Conservation (phyloP, 1,140 invertebrate species). For the Drosophila ambigua region DNA sequence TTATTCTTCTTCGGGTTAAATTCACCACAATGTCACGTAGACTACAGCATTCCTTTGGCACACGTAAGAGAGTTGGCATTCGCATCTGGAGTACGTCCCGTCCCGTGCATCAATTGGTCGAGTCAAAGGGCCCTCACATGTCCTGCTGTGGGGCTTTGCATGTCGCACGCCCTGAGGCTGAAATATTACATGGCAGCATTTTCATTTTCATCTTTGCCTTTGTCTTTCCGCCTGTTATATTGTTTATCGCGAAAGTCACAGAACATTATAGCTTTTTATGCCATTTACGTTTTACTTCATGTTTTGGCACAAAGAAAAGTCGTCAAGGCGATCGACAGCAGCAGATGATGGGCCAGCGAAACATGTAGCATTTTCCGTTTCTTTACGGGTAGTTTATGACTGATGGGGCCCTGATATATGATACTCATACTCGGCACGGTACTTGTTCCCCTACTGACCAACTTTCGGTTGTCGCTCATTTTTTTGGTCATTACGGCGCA, state of each 20-base stretch:
- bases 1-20: background rate
- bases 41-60: background rate
- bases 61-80: conserved; percentile 13
- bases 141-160: conserved; percentile 50
- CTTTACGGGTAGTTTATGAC: conserved; percentile 66
- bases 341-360: background rate
- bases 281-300: conserved; percentile 75
- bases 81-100: conserved; percentile 17
- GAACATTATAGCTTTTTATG: conserved; percentile 78
- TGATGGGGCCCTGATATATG: conserved; percentile 72
- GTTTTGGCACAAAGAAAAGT: conserved; percentile 50
- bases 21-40: conserved; percentile 29
- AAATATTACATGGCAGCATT: conserved; percentile 51
- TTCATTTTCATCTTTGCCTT: conserved; percentile 44
- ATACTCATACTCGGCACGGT: conserved; percentile 29
- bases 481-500: conserved; percentile 46
- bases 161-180: conserved; percentile 52
- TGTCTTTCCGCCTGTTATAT: conserved; percentile 54
- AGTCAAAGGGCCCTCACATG: conserved; percentile 37
- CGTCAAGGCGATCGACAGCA: conserved; percentile 29
- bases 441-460: conserved; percentile 36
- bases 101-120: conserved; percentile 46
- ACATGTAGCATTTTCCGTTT: conserved; percentile 15
- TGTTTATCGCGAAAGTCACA: conserved; percentile 74
- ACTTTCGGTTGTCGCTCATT: conserved; percentile 25